phyloP scores from a whole-genome alignment of 2,888 invertebrate genomes.

The Ennomos fuscantarius region DNA sequence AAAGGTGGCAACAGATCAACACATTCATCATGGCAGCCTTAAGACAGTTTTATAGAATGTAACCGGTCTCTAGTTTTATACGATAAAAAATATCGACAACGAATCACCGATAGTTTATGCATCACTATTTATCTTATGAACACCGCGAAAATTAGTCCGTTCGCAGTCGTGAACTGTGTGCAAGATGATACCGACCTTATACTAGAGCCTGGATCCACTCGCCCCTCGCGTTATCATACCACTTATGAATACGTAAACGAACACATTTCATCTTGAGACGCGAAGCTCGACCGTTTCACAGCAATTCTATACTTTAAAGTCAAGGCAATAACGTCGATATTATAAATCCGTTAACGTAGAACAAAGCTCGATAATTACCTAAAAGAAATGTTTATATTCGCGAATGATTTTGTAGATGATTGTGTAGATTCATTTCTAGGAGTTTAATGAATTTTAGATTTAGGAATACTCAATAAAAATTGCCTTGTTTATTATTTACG shows the following conservation, averaged over 20 bases:
- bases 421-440: neutral
- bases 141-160: neutral
- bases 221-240: neutral
- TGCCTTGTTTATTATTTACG: neutral
- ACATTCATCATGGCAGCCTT: no score
- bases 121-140: constrained; percentile 15
- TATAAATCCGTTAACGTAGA: constrained; percentile 21
- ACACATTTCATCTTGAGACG: constrained; percentile 21
- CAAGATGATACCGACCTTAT: neutral
- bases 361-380: constrained; percentile 17
- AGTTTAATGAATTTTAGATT: neutral
- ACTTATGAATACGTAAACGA: constrained; percentile 11
- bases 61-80: no score
- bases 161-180: no score
- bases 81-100: no score
- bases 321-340: constrained; percentile 24
- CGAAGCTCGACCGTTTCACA: constrained; percentile 22
- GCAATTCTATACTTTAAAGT: constrained; percentile 14
- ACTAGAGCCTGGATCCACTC: neutral
- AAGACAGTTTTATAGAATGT: no score
- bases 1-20: no score
- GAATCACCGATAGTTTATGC: constrained; percentile 25
- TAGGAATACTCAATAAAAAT: neutral
- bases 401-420: neutral
- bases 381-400: constrained; percentile 3